phyloP scores from a whole-genome alignment of 2,888 invertebrate species.

The Sinelater perroti region DNA sequence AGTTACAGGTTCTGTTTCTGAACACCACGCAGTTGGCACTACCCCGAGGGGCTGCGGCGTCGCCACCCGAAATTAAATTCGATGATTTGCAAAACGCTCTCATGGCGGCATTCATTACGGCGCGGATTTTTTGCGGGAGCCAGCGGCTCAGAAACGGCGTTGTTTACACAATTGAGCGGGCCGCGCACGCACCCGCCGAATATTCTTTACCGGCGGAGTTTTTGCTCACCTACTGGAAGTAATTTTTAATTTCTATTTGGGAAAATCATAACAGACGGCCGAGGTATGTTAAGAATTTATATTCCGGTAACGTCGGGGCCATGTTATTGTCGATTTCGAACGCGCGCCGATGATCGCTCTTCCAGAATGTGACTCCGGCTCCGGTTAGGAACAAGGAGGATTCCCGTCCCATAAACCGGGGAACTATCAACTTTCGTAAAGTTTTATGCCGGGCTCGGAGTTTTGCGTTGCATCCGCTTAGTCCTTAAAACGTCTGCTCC shows the following conservation, averaged over 20 bases:
- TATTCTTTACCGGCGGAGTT: slow-evolving; percentile 32
- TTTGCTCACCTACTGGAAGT: slow-evolving; percentile 54
- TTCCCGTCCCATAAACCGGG: slow-evolving; percentile 42
- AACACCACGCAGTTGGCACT: too few species aligned
- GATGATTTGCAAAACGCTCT: slow-evolving; percentile 1
- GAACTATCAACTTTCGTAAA: slow-evolving; percentile 43
- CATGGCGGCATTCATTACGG: background rate
- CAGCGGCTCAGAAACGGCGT: slow-evolving; percentile 23
- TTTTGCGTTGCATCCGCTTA: too few species aligned
- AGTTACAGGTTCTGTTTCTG: too few species aligned
- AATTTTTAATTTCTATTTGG: slow-evolving; percentile 61
- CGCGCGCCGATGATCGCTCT: slow-evolving; percentile 53
- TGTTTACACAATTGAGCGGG: slow-evolving; percentile 32
- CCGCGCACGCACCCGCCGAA: slow-evolving; percentile 28
- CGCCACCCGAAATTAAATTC: slow-evolving; percentile 4
- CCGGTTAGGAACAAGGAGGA: slow-evolving; percentile 44
- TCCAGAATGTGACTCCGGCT: slow-evolving; percentile 56
- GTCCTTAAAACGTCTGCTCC: too few species aligned
- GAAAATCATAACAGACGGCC: slow-evolving; percentile 55
- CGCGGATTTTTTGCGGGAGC: slow-evolving; percentile 24
- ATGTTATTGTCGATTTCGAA: slow-evolving; percentile 57
- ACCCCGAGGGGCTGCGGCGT: too few species aligned
- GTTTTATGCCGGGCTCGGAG: too few species aligned
- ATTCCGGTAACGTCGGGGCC: slow-evolving; percentile 50
- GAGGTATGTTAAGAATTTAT: slow-evolving; percentile 58